Percentiles rank a stretch among this genome's conserved stretches.
phyloP scores from a whole-genome alignment of 2,888 invertebrate genomes.

The Rhingia rostrata region DNA sequence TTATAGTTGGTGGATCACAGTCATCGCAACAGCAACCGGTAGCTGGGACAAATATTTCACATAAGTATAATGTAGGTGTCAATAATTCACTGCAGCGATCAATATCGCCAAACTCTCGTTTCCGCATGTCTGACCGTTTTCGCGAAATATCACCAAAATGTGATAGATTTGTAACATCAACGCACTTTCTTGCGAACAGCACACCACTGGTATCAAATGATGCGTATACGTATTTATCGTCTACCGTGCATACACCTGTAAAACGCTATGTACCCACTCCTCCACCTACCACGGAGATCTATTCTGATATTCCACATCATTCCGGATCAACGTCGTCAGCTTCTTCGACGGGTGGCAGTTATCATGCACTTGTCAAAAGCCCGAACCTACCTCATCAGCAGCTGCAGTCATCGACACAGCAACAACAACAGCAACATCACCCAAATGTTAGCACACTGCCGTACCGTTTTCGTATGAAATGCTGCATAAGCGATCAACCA shows the following conservation, averaged over 20 bases:
- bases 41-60: constrained; percentile 51
- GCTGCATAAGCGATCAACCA: constrained; percentile 77
- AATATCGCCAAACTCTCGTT: constrained; percentile 81
- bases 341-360: constrained; percentile 62
- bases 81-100: constrained; percentile 77
- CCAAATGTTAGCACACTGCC: constrained; percentile 78
- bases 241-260: constrained; percentile 83
- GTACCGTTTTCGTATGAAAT: constrained; percentile 81
- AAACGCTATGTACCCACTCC: constrained; percentile 83
- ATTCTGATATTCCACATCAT: constrained; percentile 75
- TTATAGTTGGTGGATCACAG: constrained; percentile 14
- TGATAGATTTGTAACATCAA: constrained; percentile 76
- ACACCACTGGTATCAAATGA: constrained; percentile 80
- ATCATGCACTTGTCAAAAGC: constrained; percentile 63
- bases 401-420: constrained; percentile 50
- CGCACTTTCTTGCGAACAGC: constrained; percentile 78
- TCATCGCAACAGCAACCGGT: constrained; percentile 57
- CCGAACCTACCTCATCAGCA: constrained; percentile 72
- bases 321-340: constrained; percentile 71
- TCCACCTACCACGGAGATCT: constrained; percentile 80
- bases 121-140: constrained; percentile 80
- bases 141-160: constrained; percentile 79
- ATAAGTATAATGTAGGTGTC: constrained; percentile 37
- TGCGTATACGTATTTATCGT: constrained; percentile 80
- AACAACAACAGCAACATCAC: constrained; percentile 51